phyloP scores from a whole-genome alignment of 1,140 invertebrate species.

The Leptinotarsa undecemlineata region DNA sequence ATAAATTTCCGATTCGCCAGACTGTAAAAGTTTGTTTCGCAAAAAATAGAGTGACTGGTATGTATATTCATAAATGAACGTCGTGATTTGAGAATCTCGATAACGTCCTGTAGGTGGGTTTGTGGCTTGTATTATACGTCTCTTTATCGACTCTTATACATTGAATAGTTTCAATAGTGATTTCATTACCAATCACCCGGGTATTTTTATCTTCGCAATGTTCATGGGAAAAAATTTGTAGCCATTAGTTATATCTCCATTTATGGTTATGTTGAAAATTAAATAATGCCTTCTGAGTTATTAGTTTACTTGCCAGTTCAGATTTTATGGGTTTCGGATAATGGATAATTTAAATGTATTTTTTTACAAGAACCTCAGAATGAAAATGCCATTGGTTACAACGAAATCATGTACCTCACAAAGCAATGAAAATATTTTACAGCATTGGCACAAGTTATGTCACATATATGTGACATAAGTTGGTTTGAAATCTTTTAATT shows the following conservation, averaged over 20 bases:
- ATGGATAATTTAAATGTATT: too few relatives aligned
- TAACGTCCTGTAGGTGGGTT: slow-evolving; percentile 21
- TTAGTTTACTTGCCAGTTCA: not conserved
- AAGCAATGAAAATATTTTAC: too few relatives aligned
- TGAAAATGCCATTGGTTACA: too few relatives aligned
- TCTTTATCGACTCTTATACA: not conserved
- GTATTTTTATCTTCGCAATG: not conserved
- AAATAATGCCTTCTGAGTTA: not conserved
- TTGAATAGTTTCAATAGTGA: slow-evolving; percentile 18
- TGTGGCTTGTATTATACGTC: slow-evolving; percentile 16
- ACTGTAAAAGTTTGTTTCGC: slow-evolving; percentile 5
- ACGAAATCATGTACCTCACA: too few relatives aligned
- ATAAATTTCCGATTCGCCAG: slow-evolving; percentile 21
- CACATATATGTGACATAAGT: too few relatives aligned
- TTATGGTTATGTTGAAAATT: not conserved
- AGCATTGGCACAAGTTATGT: too few relatives aligned
- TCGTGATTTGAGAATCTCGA: slow-evolving; percentile 26
- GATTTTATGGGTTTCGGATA: too few relatives aligned
- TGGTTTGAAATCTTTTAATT: too few relatives aligned
- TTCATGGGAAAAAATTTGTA: not conserved
- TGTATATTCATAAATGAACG: slow-evolving; percentile 26
- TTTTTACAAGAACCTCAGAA: too few relatives aligned
- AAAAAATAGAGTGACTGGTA: slow-evolving; percentile 24
- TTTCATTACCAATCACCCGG: not conserved
- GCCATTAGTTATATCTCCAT: not conserved